These are phyloP conservation scores for Rhea pennata DNA, from an alignment of 2,113 vertebrate species.

Conservation along the genomic window DNA sequence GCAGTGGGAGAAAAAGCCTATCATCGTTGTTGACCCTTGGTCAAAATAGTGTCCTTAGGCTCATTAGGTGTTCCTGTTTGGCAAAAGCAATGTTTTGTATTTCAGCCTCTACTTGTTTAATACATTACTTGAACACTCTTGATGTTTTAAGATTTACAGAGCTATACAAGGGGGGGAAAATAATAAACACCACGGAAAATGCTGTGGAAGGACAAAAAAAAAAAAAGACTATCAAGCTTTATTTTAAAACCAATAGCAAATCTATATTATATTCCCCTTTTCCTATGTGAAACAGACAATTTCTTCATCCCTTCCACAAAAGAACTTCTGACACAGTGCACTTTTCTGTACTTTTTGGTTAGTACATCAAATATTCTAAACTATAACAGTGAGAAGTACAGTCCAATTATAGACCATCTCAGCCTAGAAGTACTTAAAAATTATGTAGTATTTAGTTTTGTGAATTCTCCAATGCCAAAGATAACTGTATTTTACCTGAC, in stretches of 20 bases:
- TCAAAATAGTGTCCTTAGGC: background rate
- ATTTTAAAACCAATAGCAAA: background rate
- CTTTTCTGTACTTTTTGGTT: background rate
- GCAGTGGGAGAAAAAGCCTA: background rate
- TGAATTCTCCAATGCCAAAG: background rate
- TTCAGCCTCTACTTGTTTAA: background rate
- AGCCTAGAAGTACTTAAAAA: rapidly evolving
- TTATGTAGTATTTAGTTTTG: background rate
- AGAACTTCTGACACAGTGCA: background rate
- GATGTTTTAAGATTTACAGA: constrained; percentile 12
- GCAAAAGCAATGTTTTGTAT: background rate
- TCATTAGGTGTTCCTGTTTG: background rate
- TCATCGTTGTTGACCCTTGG: constrained; percentile 20
- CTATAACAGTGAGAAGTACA: rapidly evolving
- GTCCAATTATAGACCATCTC: background rate
- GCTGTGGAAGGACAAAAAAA: background rate
- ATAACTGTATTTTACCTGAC: background rate
- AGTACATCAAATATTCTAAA: background rate
- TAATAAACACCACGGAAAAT: background rate
- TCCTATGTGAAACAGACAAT: background rate
- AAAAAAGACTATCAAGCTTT: background rate
- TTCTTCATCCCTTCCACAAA: background rate
- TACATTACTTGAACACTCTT: background rate
- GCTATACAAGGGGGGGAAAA: background rate
- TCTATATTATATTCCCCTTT: background rate